Conservation (phyloP, 2,888 invertebrate genomes). For the Nomada ferruginata region DNA sequence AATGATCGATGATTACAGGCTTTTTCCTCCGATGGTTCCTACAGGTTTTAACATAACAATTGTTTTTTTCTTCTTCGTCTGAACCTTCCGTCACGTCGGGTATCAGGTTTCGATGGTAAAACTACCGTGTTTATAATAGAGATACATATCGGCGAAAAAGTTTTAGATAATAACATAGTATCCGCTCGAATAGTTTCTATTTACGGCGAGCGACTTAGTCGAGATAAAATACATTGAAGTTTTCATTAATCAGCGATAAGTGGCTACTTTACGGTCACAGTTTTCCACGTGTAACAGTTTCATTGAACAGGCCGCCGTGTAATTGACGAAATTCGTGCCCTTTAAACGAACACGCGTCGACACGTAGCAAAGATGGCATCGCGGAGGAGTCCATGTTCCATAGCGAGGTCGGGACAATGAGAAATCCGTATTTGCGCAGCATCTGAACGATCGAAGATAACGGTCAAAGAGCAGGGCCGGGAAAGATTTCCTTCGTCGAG, state of each 20-base stretch:
- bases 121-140: too few relatives aligned
- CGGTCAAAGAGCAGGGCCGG: background rate
- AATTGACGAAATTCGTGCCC: background rate
- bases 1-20: background rate
- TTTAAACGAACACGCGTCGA: background rate
- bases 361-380: background rate
- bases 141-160: background rate
- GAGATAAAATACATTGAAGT: constrained; percentile 15
- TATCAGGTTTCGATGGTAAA: too few relatives aligned
- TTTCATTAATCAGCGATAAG: constrained; percentile 27
- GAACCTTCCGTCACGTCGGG: background rate
- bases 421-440: constrained; percentile 9
- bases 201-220: background rate
- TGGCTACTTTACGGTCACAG: constrained; percentile 1
- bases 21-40: background rate
- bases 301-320: background rate
- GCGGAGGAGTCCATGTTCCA: background rate
- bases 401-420: background rate
- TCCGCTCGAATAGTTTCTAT: background rate
- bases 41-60: too few relatives aligned
- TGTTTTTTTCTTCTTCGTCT: background rate
- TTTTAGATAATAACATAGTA: constrained; percentile 3
- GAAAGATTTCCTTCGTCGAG: background rate
- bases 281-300: background rate
- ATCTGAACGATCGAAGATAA: constrained; percentile 5